A percentile compares a stretch with the other conserved stretches of the same genome.
phyloP scores from a whole-genome alignment of 2,888 invertebrate species.

The Catocala nupta region DNA sequence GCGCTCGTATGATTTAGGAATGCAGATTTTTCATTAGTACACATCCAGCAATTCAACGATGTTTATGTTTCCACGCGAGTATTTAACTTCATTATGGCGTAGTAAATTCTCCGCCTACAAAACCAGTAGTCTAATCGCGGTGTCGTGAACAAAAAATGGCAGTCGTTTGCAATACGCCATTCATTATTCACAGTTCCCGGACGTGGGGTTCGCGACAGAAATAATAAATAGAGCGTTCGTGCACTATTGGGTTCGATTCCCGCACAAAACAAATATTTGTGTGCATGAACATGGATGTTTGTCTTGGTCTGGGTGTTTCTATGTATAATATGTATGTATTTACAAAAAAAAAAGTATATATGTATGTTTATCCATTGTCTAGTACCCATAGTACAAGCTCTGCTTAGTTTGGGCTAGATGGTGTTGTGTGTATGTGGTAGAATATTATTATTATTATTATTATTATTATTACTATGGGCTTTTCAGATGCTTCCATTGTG shows the following conservation, averaged over 20 bases:
- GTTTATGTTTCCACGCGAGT: constrained; percentile 16
- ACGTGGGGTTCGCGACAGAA: constrained; percentile 56
- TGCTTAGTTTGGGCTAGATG: no score
- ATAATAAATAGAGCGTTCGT: constrained; percentile 55
- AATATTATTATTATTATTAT: no score
- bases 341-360: no score
- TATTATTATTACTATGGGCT: no score
- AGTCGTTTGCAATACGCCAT: constrained; percentile 34
- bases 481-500: constrained; percentile 33
- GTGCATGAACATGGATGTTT: no score
- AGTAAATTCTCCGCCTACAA: constrained; percentile 17
- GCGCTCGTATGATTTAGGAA: constrained; percentile 11
- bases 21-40: constrained; percentile 13
- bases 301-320: no score
- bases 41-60: constrained; percentile 10
- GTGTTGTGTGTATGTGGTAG: no score
- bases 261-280: no score
- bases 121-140: constrained; percentile 19
- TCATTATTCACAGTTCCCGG: constrained; percentile 61
- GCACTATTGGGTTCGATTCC: no score
- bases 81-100: constrained; percentile 21
- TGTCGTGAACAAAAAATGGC: constrained; percentile 45
- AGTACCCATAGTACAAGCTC: no score
- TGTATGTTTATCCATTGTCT: no score
- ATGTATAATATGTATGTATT: no score